Conservation (phyloP, 2,797 vertebrate species). For the Dryobates pubescens region DNA sequence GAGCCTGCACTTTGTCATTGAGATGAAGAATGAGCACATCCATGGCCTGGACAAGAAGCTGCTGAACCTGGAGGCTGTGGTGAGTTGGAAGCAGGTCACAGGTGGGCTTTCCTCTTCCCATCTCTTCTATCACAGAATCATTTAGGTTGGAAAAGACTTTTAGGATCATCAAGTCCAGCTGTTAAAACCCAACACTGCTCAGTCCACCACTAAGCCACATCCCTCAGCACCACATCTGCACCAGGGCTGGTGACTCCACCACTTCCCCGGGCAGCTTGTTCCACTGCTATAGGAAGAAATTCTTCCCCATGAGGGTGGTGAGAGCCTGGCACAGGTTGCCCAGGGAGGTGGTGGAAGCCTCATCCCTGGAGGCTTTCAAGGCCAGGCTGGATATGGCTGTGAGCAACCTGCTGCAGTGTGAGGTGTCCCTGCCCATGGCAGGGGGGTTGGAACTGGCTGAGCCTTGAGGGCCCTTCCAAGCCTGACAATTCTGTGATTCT, state of each 20-base stretch:
- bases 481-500: too few species aligned
- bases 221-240: background rate
- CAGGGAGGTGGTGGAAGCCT: too few species aligned
- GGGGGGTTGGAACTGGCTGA: too few species aligned
- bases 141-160: background rate
- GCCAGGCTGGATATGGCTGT: too few species aligned
- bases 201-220: background rate
- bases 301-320: too few species aligned
- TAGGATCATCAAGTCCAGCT: background rate
- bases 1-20: constrained; percentile 93
- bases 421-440: too few species aligned
- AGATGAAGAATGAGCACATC: constrained; percentile 91
- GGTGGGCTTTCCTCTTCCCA: background rate
- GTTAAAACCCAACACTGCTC: background rate
- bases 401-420: too few species aligned
- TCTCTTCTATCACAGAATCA: too few species aligned
- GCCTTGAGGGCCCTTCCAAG: too few species aligned
- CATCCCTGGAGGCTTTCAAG: too few species aligned
- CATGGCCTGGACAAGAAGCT: constrained; percentile 86
- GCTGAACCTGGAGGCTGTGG: constrained; percentile 84
- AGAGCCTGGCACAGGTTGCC: too few species aligned
- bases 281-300: background rate
- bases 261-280: background rate
- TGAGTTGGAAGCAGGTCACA: constrained; percentile 50
- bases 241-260: background rate